Evolutionary conservation across 1,140 invertebrate genomes (phyloP).

Genomic region (Triops cancriformis): DNA sequence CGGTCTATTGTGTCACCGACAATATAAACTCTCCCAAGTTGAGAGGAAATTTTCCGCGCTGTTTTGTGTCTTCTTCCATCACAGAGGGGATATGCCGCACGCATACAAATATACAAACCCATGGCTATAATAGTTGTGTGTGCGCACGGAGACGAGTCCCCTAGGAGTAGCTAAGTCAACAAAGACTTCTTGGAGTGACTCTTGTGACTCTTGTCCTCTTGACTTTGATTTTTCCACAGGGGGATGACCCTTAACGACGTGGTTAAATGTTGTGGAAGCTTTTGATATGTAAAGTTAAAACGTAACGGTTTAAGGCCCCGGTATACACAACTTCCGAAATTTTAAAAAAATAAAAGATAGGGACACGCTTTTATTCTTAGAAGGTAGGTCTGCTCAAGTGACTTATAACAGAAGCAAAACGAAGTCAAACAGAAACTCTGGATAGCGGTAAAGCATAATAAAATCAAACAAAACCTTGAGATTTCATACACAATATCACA

Average conservation of each 20-base stretch:
- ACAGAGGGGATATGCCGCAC: not conserved
- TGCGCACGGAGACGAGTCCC: not conserved
- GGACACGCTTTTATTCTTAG: too few relatives aligned
- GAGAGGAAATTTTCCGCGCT: not conserved
- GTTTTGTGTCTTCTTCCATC: not conserved
- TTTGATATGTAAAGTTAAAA: not conserved
- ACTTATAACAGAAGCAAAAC: too few relatives aligned
- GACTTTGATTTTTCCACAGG: not conserved
- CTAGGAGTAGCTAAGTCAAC: conserved; percentile 1
- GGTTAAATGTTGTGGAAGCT: not conserved
- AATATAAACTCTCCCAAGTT: not conserved
- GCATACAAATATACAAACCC: not conserved
- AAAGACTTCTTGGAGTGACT: not conserved
- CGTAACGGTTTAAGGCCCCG: not conserved
- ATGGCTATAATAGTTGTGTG: not conserved
- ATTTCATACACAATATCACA: too few relatives aligned
- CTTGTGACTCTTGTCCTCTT: conserved; percentile 2
- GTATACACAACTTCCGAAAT: too few relatives aligned
- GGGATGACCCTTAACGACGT: not conserved
- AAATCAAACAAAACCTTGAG: too few relatives aligned
- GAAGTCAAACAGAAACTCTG: too few relatives aligned
- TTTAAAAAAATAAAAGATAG: too few relatives aligned
- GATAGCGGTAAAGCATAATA: too few relatives aligned
- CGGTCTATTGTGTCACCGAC: conserved; percentile 1
- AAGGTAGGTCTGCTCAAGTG: too few relatives aligned